Evolutionary conservation across 2,797 vertebrate species (phyloP), one percentile per base, ranked within the genome.

Genomic region (Coregonus ussuriensis): DNA sequence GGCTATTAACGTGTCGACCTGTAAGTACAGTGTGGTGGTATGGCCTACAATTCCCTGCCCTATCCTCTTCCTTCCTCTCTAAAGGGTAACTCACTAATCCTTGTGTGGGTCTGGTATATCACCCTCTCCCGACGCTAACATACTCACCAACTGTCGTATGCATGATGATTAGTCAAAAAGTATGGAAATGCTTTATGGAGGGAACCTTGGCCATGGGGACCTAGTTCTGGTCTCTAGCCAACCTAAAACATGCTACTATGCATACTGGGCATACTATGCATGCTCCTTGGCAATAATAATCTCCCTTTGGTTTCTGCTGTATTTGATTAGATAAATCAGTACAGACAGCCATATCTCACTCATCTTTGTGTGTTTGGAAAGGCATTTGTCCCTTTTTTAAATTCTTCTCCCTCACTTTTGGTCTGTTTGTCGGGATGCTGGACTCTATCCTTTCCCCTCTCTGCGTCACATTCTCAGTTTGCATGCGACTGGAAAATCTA

Each of bases 1-100:
- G 85, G 89, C 89, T 83, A 93, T 98, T 89, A 94, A 95, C 66
- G 96, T 99, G 81, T 98, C 96, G 71, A 94, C 96, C 81, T 89
- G 98, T 99, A 94, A 98, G 98, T 98, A 92, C 76, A 74, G 47
- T 86, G 88, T 33, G 74, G 78, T 5, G 52, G 65, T 31, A 29
- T 7, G 53, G 56, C 65, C 67, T 74, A 78, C 41, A 21, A 16
- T 51, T 18, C 31, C 35, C 37, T 69, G 71, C 14, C 51, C 68
- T 52, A 71, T 33, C 16, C 21, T 54, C 33, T 72, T 76, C 71
- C 73, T 71, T 71, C 59, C 72, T 82, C 76, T 77, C 15, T 84
- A 33, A 41, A 35, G 4, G 18, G 31, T 35, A 74, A 65, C 73
- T 51, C 67, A 79, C 76, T 84, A 29, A 33, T 35, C 18, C 71